Evolutionary conservation across 2,888 invertebrate species (phyloP).

Genomic region (Nephrocerus scutellatus): DNA sequence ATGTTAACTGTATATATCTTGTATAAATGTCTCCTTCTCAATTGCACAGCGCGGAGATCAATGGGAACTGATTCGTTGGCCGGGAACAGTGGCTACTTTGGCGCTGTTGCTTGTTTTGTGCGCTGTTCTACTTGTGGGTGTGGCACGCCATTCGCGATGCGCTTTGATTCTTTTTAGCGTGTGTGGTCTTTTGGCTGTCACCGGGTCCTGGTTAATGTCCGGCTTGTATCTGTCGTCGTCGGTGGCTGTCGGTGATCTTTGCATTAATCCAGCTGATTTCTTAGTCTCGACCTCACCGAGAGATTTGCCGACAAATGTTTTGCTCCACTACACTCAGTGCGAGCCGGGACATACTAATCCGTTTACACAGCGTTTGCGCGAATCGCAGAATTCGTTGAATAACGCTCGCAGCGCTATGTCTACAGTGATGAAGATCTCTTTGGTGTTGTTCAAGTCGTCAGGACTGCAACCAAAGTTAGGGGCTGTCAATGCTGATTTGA

Average conservation of each 20-base stretch:
- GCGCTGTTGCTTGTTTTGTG: slow-evolving; percentile 80
- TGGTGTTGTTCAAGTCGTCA: slow-evolving; percentile 48
- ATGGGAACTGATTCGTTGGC: slow-evolving; percentile 75
- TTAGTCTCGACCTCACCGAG: slow-evolving; percentile 60
- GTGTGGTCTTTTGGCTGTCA: slow-evolving; percentile 76
- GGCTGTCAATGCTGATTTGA: slow-evolving; percentile 69
- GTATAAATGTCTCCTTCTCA: too few relatives aligned
- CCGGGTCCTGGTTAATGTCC: slow-evolving; percentile 81
- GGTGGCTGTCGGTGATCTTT: slow-evolving; percentile 79
- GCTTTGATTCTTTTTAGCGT: slow-evolving; percentile 86
- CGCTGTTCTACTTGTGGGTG: slow-evolving; percentile 81
- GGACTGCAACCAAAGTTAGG: slow-evolving; percentile 67
- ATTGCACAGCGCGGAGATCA: slow-evolving; percentile 61
- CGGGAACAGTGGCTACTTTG: slow-evolving; percentile 80
- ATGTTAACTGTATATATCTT: too few relatives aligned
- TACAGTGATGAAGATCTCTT: slow-evolving; percentile 45
- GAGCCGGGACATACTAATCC: slow-evolving; percentile 72
- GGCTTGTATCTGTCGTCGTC: slow-evolving; percentile 78
- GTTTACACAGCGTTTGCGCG: slow-evolving; percentile 73
- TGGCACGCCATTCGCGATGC: slow-evolving; percentile 80
- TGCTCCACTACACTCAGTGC: slow-evolving; percentile 76
- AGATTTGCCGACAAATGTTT: slow-evolving; percentile 54
- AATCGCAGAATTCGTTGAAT: slow-evolving; percentile 63
- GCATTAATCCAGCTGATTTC: slow-evolving; percentile 77
- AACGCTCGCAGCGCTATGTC: slow-evolving; percentile 49